Base-by-base conservation (phyloP, 2,888 invertebrate species). In the Caenorhabditis imperialis region DNA sequence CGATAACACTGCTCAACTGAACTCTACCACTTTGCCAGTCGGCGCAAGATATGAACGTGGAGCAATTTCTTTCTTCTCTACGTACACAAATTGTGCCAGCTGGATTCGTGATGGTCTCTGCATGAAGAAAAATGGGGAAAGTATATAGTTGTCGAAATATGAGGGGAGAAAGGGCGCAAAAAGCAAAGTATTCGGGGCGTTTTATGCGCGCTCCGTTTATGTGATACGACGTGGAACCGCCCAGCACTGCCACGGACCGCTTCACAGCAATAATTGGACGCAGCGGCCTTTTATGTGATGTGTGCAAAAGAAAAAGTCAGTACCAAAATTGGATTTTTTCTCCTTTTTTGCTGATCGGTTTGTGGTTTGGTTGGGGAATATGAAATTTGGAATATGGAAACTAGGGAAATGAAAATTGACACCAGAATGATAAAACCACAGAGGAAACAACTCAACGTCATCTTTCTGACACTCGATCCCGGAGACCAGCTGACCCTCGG, bases 71-170 rank as follows among this genome's bases (percentile, higher is more conserved):
- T 22, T 14, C 7, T 23, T 22, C 27, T 65, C 65, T 65, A 65
- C 65, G 47, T 25, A 50, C 48, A 44, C 18, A 33, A 30, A 57
- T 67, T 67, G 67, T 67, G 67, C 67, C 67, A 44, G 10, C 6
- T 58, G 57, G 67, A 27, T 22, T 16, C 22, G 30, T 14, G 38
- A 50, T 35, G 35, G 10, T 20, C 3, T 16, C 4, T 7, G 37
- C 10, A 37, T 12, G 23, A 51, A n/a, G 20, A 47, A 37, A 33
- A 47, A n/a, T 8, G 16, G 30, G 3, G 12, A 25, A 53, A 27
- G n/a, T n/a, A n/a, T n/a, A n/a, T n/a, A n/a, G n/a, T n/a, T n/a
- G n/a, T n/a, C n/a, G n/a, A n/a, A n/a, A n/a, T n/a, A n/a, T n/a
- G n/a, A n/a, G n/a, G n/a, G n/a, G n/a, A n/a, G n/a, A n/a, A n/a